phyloP scores from a whole-genome alignment of 2,113 vertebrate species.

The Megaptera novaeangliae region DNA sequence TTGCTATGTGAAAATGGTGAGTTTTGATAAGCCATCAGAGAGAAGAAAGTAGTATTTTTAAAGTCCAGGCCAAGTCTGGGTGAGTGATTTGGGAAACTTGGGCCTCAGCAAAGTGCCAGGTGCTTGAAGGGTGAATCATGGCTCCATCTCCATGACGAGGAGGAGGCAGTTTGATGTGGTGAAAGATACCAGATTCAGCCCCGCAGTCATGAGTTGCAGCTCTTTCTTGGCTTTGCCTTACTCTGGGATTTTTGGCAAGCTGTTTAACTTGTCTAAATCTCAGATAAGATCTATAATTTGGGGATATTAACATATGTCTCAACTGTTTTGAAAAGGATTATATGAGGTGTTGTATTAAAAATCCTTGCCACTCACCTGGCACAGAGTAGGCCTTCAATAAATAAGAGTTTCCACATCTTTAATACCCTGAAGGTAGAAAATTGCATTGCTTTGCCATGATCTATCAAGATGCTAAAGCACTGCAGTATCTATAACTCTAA shows the following conservation, averaged over 20 bases:
- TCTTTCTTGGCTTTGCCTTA: neutral
- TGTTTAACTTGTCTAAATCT: neutral
- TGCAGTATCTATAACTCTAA: neutral
- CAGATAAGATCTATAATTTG: neutral
- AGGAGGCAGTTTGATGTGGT: neutral
- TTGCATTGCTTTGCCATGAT: neutral
- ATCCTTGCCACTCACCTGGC: neutral
- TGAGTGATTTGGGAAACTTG: neutral
- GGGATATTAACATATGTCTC: neutral
- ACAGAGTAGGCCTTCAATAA: neutral
- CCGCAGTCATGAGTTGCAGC: neutral
- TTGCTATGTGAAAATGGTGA: neutral
- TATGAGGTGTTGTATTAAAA: neutral
- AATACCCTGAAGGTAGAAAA: neutral
- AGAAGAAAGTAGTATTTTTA: neutral
- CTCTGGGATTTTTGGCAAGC: neutral
- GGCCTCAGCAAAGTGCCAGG: neutral
- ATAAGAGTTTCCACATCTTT: neutral
- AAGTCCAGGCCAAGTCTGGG: neutral
- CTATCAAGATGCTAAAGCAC: constrained; percentile 42
- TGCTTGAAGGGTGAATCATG: neutral
- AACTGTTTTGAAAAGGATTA: neutral
- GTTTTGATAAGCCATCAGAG: neutral
- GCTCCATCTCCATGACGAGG: neutral
- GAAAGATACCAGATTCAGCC: neutral